A percentile compares a stretch with the other conserved stretches of the same genome.
Conservation (phyloP, 2,888 invertebrate genomes). For the Pristionchus mayeri region DNA sequence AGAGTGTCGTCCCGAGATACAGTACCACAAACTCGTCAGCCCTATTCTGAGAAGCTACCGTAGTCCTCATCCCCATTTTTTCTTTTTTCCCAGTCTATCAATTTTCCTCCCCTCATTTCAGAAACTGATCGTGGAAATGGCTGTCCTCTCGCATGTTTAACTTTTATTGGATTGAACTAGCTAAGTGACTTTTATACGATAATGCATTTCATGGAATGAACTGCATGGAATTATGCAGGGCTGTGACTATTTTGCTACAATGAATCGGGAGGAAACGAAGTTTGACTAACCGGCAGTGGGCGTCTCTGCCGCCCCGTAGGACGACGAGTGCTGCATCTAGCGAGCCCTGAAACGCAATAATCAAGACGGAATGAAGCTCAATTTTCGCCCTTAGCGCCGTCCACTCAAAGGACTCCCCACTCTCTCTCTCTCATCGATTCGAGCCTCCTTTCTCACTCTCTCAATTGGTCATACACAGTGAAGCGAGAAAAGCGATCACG, state of each 20-base stretch:
- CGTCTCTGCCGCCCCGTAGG: constrained; percentile 47
- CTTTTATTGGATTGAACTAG: not conserved
- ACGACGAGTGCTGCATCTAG: not conserved
- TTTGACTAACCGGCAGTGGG: constrained; percentile 23
- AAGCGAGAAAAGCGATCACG: not conserved
- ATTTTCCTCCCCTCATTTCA: not conserved
- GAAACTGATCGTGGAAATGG: not conserved
- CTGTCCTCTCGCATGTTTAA: constrained; percentile 5
- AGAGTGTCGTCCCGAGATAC: not conserved
- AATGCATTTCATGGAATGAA: no score
- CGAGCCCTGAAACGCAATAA: not conserved
- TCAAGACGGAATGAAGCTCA: constrained; percentile 14
- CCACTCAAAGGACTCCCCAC: not conserved
- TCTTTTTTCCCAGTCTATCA: constrained; percentile 17
- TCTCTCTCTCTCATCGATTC: constrained; percentile 45
- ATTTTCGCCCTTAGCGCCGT: not conserved
- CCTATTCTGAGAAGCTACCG: not conserved
- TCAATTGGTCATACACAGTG: constrained; percentile 33
- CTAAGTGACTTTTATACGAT: no score
- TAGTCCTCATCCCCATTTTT: constrained; percentile 22
- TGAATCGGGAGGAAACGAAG: not conserved
- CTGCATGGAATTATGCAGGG: no score
- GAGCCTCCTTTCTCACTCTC: constrained; percentile 19
- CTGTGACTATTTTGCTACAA: not conserved
- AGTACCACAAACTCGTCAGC: not conserved